A percentile compares a stretch with the other conserved stretches of the same genome.
Evolutionary conservation across 2,113 vertebrate genomes (phyloP).

Genomic region (Heterochromis multidens): DNA sequence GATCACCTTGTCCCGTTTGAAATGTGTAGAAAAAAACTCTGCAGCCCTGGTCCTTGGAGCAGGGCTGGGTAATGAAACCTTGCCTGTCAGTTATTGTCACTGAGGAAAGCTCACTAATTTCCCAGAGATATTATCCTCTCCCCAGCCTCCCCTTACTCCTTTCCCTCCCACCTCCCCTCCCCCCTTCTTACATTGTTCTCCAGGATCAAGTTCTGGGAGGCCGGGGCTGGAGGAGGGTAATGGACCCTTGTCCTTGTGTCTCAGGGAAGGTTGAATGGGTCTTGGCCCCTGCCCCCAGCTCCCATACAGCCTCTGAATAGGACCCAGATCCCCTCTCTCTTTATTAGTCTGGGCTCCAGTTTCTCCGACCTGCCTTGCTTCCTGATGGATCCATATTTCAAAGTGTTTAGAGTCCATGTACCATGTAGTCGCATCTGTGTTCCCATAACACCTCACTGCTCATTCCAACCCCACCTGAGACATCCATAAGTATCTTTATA

Average conservation of each 20-base stretch:
- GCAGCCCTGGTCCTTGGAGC: slow-evolving; percentile 1
- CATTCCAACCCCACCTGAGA: not conserved
- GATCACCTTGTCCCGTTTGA: slow-evolving; percentile 27
- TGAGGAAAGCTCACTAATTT: slow-evolving; percentile 40
- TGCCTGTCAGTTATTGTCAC: slow-evolving; percentile 41
- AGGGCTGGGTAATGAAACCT: slow-evolving; percentile 46
- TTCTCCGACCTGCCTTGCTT: slow-evolving; percentile 72
- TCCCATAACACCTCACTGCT: slow-evolving; percentile 11
- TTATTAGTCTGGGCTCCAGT: slow-evolving; percentile 77
- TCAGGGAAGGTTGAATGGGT: slow-evolving; percentile 68
- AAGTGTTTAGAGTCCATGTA: slow-evolving; percentile 62
- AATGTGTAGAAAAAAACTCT: not conserved
- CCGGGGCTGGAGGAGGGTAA: slow-evolving; percentile 61
- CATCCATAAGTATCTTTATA: not conserved
- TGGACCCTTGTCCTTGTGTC: slow-evolving; percentile 64
- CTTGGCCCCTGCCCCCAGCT: slow-evolving; percentile 48
- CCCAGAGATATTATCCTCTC: slow-evolving; percentile 63
- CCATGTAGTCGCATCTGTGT: slow-evolving; percentile 47
- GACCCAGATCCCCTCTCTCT: slow-evolving; percentile 64
- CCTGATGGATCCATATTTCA: slow-evolving; percentile 75
- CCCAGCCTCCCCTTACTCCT: not conserved
- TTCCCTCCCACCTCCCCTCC: not conserved
- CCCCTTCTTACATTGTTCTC: slow-evolving; percentile 45
- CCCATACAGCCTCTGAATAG: slow-evolving; percentile 59
- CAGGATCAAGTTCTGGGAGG: slow-evolving; percentile 57